phyloP scores from a whole-genome alignment of 2,113 vertebrate species.

The Heliornis fulica region DNA sequence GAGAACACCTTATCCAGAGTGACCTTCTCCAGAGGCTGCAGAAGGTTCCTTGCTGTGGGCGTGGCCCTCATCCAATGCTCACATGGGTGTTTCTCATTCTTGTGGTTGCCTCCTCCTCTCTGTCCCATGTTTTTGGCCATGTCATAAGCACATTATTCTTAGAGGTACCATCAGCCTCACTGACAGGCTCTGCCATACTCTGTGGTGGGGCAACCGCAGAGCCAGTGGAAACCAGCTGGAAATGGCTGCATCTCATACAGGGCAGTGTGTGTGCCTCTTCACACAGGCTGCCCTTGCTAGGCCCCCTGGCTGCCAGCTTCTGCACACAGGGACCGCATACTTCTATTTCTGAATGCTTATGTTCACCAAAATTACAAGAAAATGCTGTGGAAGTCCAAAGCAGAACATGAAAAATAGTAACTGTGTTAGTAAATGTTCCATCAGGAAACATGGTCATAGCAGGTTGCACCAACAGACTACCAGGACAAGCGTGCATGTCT shows the following conservation, averaged over 20 bases:
- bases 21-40: no score
- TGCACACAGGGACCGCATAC: rapidly evolving
- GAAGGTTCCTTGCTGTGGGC: rapidly evolving
- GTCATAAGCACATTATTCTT: background rate
- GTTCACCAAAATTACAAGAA: rapidly evolving
- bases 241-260: rapidly evolving
- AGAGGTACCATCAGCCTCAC: no score
- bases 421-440: rapidly evolving
- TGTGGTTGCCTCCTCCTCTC: background rate
- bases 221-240: rapidly evolving
- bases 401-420: rapidly evolving
- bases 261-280: no score
- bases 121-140: background rate
- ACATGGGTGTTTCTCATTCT: rapidly evolving
- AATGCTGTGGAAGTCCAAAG: background rate
- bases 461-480: background rate
- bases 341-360: background rate
- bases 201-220: rapidly evolving
- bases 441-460: rapidly evolving
- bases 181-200: background rate
- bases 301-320: rapidly evolving
- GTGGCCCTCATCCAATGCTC: rapidly evolving
- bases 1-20: rapidly evolving
- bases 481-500: rapidly evolving
- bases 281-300: background rate